A percentile compares a stretch with the other conserved stretches of the same genome.
phyloP scores from a whole-genome alignment of 2,797 vertebrate genomes.

The Silurus aristotelis region DNA sequence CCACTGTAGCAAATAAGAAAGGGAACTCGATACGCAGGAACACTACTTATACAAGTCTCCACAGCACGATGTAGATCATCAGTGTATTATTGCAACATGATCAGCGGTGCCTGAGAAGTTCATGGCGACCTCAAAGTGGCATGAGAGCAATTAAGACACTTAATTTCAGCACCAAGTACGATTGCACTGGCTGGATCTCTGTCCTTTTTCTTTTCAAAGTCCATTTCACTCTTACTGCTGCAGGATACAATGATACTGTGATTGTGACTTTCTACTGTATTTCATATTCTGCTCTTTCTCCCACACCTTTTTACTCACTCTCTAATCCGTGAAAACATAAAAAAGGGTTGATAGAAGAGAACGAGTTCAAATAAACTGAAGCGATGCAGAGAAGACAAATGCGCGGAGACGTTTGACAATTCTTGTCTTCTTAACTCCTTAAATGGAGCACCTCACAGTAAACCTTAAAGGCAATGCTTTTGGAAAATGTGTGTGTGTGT shows the following conservation, averaged over 20 bases:
- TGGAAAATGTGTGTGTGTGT: not conserved
- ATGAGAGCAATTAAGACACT: not conserved
- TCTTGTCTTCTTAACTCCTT: not conserved
- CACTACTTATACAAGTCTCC: constrained; percentile 9
- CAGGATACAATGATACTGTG: constrained; percentile 64
- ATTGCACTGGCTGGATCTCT: constrained; percentile 21
- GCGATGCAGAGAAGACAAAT: not conserved
- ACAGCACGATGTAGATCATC: not conserved
- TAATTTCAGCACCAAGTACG: not conserved
- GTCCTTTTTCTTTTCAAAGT: not conserved
- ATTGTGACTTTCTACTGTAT: constrained; percentile 71
- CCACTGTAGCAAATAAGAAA: constrained; percentile 40
- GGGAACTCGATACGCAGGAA: not conserved
- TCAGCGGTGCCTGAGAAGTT: constrained; percentile 1
- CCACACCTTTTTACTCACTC: not conserved
- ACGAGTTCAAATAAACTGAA: not conserved
- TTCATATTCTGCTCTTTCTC: constrained; percentile 44
- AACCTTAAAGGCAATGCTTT: constrained; percentile 7
- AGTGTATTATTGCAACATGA: not conserved
- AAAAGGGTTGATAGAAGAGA: not conserved
- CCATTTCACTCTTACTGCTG: constrained; percentile 46
- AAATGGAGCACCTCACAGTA: constrained; percentile 1
- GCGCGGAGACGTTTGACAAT: not conserved
- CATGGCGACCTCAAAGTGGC: not conserved
- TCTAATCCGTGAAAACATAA: not conserved